A percentile compares a stretch with the other conserved stretches of the same genome.
Evolutionary conservation across 2,797 vertebrate species (phyloP).

Genomic region (Oreortyx pictus): DNA sequence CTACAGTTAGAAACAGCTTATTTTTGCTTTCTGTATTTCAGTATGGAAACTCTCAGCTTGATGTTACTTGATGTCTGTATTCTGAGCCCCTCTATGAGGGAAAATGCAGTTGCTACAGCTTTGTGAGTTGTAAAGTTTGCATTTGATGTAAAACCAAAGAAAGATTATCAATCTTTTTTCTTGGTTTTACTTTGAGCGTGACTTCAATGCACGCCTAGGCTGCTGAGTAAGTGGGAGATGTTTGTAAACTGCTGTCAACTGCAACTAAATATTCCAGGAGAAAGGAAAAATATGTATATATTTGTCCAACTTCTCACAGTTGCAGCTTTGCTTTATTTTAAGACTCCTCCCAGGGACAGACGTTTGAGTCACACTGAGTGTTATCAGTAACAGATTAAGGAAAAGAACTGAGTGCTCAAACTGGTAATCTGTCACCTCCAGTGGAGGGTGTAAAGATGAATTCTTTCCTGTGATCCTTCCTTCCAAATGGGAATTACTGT

Average conservation of each 20-base stretch:
- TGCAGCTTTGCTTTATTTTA: slow-evolving; percentile 20
- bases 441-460: background rate
- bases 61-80: background rate
- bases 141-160: background rate
- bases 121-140: background rate
- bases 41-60: background rate
- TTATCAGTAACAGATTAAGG: background rate
- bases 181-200: background rate
- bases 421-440: background rate
- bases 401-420: background rate
- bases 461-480: background rate
- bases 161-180: background rate
- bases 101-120: background rate
- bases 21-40: background rate
- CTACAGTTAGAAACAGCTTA: background rate
- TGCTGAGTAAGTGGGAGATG: background rate
- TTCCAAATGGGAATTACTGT: background rate
- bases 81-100: background rate
- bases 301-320: background rate
- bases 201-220: background rate
- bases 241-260: background rate
- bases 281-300: background rate
- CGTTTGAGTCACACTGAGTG: background rate
- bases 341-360: background rate
- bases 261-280: background rate